Base-by-base conservation (phyloP, 30 jellyfish, hydroid and myxozoan genomes). In the Hydractinia symbiolongicarpus region DNA sequence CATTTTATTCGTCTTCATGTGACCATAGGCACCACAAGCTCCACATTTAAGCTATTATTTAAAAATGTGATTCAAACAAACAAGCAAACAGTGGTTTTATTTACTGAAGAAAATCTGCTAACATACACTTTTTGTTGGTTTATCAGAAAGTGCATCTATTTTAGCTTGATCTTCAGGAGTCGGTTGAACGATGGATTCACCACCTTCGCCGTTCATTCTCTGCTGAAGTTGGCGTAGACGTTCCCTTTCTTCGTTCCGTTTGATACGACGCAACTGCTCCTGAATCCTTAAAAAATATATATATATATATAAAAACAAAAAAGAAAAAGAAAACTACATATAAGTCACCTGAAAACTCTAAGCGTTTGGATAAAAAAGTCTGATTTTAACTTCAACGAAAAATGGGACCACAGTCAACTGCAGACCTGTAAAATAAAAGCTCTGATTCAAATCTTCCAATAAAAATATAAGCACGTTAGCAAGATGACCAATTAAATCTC, bases 1-100 rank as follows among this genome's bases (percentile, higher is more conserved):
- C 96, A 93, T 93, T 61, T 88, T 88, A 61, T 93, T 93, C 10
- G 98, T 93, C 78, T 88, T 88, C 98, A 93, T 93, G 61, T 93
- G 98, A 5, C 98, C 98, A 17, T 84, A 71, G 8, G 87, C 96
- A 6, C 98, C 98, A 68, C 98, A 93, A 8, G 98, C 98, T 55
- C 96, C 96, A 54, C 98, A 93, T 80, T 85, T 93, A 57, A 93
- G 81, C 95, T 91, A 72, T 4, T 30, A 30, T 0, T 64, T 44
- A 64, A 64, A 64, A 64, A 64, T 6, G 7, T 4, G 40, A 9
- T 0, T 64, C 0, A 64, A 44, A 6, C 2, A 64, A 51, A 4
- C 19, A 7, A n/a, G 16, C 9, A 64, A 71, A 8, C 68, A 71
- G 8, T 30, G 44, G 44, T 30, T 2, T 30, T 2, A 30, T 30